Evolutionary conservation across 2,113 vertebrate genomes (phyloP).

Genomic region (Madoqua kirkii): DNA sequence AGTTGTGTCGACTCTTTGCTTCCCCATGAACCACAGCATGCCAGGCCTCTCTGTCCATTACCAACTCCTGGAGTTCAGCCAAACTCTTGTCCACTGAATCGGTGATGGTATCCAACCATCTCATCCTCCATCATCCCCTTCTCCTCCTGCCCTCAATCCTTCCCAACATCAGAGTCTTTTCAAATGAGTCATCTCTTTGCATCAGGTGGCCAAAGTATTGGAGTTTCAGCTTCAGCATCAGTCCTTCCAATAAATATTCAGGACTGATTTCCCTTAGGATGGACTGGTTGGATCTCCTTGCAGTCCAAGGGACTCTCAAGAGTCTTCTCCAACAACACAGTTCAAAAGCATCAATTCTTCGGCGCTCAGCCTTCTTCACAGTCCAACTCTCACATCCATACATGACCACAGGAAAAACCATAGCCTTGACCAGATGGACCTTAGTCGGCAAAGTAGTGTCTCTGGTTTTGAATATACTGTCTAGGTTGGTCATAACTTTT

Average conservation of each 20-base stretch:
- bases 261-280: too few species aligned
- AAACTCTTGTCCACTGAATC: neutral
- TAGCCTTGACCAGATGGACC: neutral
- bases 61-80: neutral
- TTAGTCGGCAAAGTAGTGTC: neutral
- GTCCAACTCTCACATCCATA: too few species aligned
- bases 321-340: too few species aligned
- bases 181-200: neutral
- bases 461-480: neutral
- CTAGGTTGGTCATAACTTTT: neutral
- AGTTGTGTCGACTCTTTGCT: neutral
- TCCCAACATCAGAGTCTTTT: neutral
- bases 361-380: fast-evolving
- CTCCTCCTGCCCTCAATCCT: neutral
- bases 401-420: too few species aligned
- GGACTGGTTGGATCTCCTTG: too few species aligned
- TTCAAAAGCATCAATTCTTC: too few species aligned
- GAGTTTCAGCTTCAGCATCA: too few species aligned
- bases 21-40: neutral
- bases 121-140: neutral
- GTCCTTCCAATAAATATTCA: too few species aligned
- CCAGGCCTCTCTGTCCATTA: neutral
- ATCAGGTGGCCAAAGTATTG: neutral
- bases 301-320: too few species aligned
- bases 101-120: neutral